Evolutionary conservation across 2,797 vertebrate genomes (phyloP), one percentile per base, ranked within the genome.

Genomic region (Austrolebias charrua): DNA sequence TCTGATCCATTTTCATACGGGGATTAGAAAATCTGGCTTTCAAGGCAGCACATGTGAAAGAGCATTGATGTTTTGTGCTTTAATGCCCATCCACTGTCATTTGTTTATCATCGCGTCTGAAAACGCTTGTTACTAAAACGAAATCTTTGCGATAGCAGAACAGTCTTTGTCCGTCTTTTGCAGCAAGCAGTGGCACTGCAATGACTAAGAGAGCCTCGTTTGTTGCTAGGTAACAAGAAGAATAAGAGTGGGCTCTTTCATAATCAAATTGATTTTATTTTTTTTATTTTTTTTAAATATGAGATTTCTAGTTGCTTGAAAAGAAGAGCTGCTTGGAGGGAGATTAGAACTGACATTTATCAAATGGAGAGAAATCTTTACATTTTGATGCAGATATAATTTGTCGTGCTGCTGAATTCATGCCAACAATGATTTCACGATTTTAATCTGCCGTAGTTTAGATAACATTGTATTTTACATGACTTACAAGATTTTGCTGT

Each of bases 211-310:
- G 86, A 85, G 83, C 85, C 89, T 91, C 90, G 89, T 88, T 91
- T 93, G 92, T 93, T 96, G 90, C 92, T 94, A 94, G 93, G 94
- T 93, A 94, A 94, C 93, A 92, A 85, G 83, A 82, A 81, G 81
- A 89, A 92, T 90, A 91, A 91, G 84, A 89, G 80, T 90, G 65
- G 77, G 81, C 88, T 90, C 90, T 91, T 92, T 91, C 90, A 85
- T 89, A 90, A 96, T 92, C 84, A 91, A 91, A 90, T 89, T 55
- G 88, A 91, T 90, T 86, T n/a, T 24, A 24, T 24, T 24, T 24
- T 81, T 83, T 78, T 85, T n/a, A n/a, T n/a, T 78, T 85, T 82
- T 75, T 87, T 83, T 72, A 71, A 70, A 80, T 62, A 62, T 83
- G 74, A 86, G 76, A 86, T 90, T 75, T 88, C 74, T 80, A 63